Percentiles rank a stretch among this genome's conserved stretches.
phyloP scores from a whole-genome alignment of 2,797 vertebrate species.

The Toxotes lorentzi region DNA sequence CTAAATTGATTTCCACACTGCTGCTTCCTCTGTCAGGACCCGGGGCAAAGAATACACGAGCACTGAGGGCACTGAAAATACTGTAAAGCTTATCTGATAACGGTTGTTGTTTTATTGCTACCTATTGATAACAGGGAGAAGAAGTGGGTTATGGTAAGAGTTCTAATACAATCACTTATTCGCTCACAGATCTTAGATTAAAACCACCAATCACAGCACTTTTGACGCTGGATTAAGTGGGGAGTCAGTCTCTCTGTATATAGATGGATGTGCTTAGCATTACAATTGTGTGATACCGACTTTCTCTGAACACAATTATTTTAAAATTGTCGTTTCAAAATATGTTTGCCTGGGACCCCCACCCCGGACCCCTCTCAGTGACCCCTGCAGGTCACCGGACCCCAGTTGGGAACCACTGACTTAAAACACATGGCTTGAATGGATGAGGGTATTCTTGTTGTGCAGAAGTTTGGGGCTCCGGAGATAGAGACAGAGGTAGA shows the following conservation, averaged over 20 bases:
- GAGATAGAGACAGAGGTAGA: neutral
- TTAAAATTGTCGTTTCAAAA: constrained; percentile 23
- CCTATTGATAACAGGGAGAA: constrained; percentile 6
- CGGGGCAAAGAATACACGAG: neutral
- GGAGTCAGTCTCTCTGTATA: neutral
- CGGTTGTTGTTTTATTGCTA: constrained; percentile 16
- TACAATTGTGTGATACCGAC: neutral
- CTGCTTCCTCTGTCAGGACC: constrained; percentile 8
- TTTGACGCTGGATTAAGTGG: neutral
- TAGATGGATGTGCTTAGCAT: neutral
- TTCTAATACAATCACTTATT: neutral
- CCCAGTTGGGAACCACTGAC: constrained; percentile 55
- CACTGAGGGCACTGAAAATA: neutral
- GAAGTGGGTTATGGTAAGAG: neutral
- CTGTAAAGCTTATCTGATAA: constrained; percentile 40
- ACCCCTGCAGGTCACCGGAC: constrained; percentile 65
- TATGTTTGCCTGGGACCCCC: constrained; percentile 42
- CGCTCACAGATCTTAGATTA: neutral
- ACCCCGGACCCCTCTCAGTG: constrained; percentile 32
- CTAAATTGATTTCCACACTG: neutral
- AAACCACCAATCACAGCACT: neutral
- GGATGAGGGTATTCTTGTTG: constrained; percentile 57
- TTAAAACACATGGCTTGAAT: constrained; percentile 71
- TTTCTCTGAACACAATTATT: constrained; percentile 1
- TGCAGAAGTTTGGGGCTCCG: constrained; percentile 35